Conservation (phyloP, 2,888 invertebrate genomes). For the Zonitis immaculata region DNA sequence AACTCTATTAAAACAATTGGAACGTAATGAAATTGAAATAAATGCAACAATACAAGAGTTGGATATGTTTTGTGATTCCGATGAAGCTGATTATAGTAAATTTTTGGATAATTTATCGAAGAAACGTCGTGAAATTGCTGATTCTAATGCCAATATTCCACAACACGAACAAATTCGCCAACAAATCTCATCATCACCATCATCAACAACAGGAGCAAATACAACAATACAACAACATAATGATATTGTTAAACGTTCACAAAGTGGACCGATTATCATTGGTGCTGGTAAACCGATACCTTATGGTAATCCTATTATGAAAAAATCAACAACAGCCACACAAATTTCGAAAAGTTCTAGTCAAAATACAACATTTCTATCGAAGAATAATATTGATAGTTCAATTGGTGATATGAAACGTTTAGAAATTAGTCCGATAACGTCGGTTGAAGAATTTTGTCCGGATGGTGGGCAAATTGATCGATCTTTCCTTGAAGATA, state of each 20-base stretch:
- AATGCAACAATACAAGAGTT: slow-evolving; percentile 70
- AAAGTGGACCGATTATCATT: slow-evolving; percentile 48
- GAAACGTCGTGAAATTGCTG: slow-evolving; percentile 68
- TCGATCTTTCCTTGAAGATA: slow-evolving; percentile 71
- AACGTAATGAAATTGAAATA: slow-evolving; percentile 78
- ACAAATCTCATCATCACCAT: slow-evolving; percentile 7
- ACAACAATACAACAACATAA: slow-evolving; percentile 45
- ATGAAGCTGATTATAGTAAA: slow-evolving; percentile 70
- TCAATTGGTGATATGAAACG: slow-evolving; percentile 39
- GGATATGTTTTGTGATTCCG: slow-evolving; percentile 70
- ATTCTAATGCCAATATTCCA: slow-evolving; percentile 55
- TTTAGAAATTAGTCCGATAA: slow-evolving; percentile 43
- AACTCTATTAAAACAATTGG: slow-evolving; percentile 75
- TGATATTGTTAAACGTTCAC: slow-evolving; percentile 44
- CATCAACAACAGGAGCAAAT: slow-evolving; percentile 19
- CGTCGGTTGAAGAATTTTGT: slow-evolving; percentile 66
- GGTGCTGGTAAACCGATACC: slow-evolving; percentile 49
- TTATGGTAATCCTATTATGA: slow-evolving; percentile 31
- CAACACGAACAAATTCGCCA: slow-evolving; percentile 30
- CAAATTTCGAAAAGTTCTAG: slow-evolving; percentile 40
- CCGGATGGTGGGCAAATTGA: slow-evolving; percentile 71
- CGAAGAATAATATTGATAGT: slow-evolving; percentile 43
- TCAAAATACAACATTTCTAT: slow-evolving; percentile 41
- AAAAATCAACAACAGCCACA: slow-evolving; percentile 13
- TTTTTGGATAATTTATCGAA: slow-evolving; percentile 71